Evolutionary conservation across 2,888 invertebrate genomes (phyloP).

Genomic region (Oeneis ivallda): DNA sequence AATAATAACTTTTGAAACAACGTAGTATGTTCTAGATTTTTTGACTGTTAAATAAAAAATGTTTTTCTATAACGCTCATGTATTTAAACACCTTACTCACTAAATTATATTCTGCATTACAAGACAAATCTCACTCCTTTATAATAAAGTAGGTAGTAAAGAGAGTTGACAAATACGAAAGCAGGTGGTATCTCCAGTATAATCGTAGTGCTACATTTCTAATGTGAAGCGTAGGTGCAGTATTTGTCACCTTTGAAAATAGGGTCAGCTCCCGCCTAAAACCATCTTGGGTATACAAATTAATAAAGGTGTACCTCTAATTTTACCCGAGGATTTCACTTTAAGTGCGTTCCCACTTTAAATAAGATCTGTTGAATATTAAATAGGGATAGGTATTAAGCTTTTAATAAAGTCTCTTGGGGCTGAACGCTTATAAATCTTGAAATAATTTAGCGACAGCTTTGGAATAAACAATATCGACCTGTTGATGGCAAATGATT

Average conservation of each 20-base stretch:
- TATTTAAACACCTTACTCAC: no score
- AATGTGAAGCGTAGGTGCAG: conserved; percentile 33
- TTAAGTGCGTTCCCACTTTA: conserved; percentile 23
- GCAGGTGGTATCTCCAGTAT: conserved; percentile 26
- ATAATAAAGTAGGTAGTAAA: conserved; percentile 10
- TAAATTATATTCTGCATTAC: not conserved
- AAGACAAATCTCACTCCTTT: not conserved
- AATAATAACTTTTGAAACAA: no score
- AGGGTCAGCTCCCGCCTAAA: conserved; percentile 26
- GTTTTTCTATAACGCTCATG: not conserved
- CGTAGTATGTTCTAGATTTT: no score
- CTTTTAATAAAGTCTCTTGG: conserved; percentile 77
- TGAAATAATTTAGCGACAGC: conserved; percentile 13
- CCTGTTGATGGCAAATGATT: conserved; percentile 9
- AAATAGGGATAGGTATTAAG: conserved; percentile 67
- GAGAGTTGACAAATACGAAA: conserved; percentile 25
- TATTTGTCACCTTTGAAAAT: conserved; percentile 28
- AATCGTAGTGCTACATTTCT: conserved; percentile 25
- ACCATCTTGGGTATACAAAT: conserved; percentile 23
- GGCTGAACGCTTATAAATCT: conserved; percentile 65
- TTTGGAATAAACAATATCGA: conserved; percentile 11
- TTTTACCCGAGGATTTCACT: conserved; percentile 18
- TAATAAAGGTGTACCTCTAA: conserved; percentile 25
- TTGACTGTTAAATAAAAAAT: not conserved
- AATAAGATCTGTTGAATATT: conserved; percentile 24